phyloP scores from a whole-genome alignment of 2,797 vertebrate genomes.

The Avahi laniger region DNA sequence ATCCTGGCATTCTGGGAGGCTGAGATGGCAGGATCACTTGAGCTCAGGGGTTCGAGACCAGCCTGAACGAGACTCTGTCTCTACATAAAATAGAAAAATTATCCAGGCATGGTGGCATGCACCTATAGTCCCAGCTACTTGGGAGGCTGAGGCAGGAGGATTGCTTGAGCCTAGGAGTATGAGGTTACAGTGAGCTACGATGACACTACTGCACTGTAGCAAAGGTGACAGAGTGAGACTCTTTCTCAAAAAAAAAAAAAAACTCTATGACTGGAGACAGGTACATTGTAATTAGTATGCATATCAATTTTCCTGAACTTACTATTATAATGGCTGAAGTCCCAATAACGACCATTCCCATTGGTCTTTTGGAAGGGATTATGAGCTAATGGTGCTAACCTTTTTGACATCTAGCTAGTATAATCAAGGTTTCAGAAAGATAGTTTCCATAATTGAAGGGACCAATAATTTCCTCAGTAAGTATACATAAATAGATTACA shows the following conservation, averaged over 20 bases:
- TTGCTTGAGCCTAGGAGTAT: background rate
- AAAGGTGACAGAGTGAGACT: background rate
- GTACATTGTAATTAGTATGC: slow-evolving; percentile 20
- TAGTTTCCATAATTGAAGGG: slow-evolving; percentile 53
- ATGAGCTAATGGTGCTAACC: slow-evolving; percentile 43
- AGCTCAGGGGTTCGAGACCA: background rate
- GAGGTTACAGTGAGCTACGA: background rate
- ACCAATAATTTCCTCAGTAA: slow-evolving; percentile 51
- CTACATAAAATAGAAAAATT: background rate
- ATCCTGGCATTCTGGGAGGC: background rate
- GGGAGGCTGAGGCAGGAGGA: background rate
- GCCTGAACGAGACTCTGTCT: background rate
- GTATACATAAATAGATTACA: slow-evolving; percentile 58
- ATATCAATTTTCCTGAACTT: background rate
- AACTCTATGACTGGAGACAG: background rate
- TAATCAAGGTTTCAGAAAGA: slow-evolving; percentile 63
- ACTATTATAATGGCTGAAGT: slow-evolving; percentile 45
- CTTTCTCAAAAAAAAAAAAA: background rate
- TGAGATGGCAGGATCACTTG: background rate
- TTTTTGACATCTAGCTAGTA: slow-evolving; percentile 53
- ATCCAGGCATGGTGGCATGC: background rate
- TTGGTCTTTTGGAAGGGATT: slow-evolving; percentile 58
- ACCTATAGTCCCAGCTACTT: background rate
- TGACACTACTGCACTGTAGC: background rate
- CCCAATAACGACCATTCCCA: slow-evolving; percentile 29